These are phyloP conservation scores for Parasteatoda lunata DNA, from an alignment of 2,888 invertebrate species.

Conservation along the genomic window DNA sequence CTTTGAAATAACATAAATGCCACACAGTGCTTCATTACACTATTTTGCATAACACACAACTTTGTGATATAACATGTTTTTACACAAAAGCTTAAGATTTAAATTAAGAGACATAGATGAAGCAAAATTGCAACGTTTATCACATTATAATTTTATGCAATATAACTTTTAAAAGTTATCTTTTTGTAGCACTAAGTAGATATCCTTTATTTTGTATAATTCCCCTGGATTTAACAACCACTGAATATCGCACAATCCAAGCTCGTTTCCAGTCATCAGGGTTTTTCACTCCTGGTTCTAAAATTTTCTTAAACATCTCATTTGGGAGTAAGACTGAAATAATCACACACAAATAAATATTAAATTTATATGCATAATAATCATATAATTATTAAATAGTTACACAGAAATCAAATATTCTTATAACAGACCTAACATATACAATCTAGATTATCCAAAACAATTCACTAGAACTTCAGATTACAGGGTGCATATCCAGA, in stretches of 20 bases:
- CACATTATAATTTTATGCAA: no score
- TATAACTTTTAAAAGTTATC: neutral
- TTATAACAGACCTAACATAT: neutral
- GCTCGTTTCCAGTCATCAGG: slow-evolving; percentile 78
- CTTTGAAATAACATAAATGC: no score
- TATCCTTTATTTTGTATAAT: slow-evolving; percentile 94
- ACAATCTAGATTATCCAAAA: neutral
- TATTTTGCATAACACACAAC: no score
- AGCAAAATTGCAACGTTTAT: no score
- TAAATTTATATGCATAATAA: no score
- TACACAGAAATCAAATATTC: neutral
- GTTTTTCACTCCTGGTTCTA: slow-evolving; percentile 76
- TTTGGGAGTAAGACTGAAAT: slow-evolving; percentile 77
- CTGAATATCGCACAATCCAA: slow-evolving; percentile 90
- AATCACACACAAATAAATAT: neutral
- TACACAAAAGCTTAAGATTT: no score
- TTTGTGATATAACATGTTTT: no score
- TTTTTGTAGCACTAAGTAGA: slow-evolving; percentile 75
- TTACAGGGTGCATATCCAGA: no score
- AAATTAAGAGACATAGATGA: no score
- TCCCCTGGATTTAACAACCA: slow-evolving; percentile 92
- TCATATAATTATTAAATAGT: no score
- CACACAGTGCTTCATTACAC: no score
- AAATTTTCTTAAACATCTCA: slow-evolving; percentile 69
- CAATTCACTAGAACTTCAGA: neutral